Evolutionary conservation across 2,797 vertebrate species (phyloP).

Genomic region (Silurus aristotelis): DNA sequence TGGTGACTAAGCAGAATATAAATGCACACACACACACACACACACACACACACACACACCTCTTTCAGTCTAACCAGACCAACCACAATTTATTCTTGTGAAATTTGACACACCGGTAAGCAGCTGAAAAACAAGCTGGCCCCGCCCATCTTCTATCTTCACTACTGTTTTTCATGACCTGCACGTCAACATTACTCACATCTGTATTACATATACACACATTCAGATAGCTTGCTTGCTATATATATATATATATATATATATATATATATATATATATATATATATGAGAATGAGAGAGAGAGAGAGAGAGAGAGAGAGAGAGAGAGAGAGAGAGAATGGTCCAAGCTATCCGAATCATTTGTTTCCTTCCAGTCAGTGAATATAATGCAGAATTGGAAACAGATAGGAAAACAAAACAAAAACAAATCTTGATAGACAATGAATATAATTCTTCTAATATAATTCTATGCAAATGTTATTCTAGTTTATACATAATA

Average conservation of each 20-base stretch:
- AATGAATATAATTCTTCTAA: too few relatives aligned
- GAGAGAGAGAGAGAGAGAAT: too few relatives aligned
- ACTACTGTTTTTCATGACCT: neutral
- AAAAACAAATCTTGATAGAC: neutral
- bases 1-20: constrained; percentile 14
- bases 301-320: too few relatives aligned
- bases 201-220: neutral
- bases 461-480: too few relatives aligned
- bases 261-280: too few relatives aligned
- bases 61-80: constrained; percentile 36
- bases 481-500: too few relatives aligned
- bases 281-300: too few relatives aligned
- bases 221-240: neutral
- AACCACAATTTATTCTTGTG: constrained; percentile 35
- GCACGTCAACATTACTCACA: neutral
- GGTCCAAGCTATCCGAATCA: neutral
- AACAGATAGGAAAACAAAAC: neutral
- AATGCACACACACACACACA: too few relatives aligned
- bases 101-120: constrained; percentile 20
- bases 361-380: constrained; percentile 21
- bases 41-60: neutral
- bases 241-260: too few relatives aligned
- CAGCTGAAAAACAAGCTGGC: constrained; percentile 10
- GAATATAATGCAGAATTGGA: neutral
- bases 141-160: neutral